Evolutionary conservation across 2,888 invertebrate genomes (phyloP), one percentile per base, ranked within the genome.

Genomic region (Leptothorax acervorum): DNA sequence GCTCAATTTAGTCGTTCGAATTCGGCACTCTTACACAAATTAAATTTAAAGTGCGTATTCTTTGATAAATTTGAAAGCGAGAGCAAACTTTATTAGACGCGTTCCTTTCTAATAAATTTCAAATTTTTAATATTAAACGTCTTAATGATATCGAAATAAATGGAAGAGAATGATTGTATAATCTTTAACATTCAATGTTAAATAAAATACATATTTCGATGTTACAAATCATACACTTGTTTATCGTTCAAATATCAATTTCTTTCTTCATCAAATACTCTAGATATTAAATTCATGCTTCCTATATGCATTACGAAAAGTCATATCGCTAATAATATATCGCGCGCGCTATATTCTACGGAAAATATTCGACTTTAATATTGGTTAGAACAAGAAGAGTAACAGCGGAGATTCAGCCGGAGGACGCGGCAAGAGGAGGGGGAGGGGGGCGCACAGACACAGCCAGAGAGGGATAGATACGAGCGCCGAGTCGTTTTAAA

Each of bases 401-500:
- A 23, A 60, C n/a, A 11, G 5, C n/a, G 11, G n/a, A 23, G n/a
- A 60, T 48, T 18, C 48, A 60, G 11, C n/a, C 60, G n/a, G n/a
- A 3, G 51, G 48, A 53, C 28, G 35, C 18, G 35, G 35, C 60
- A 23, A 35, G 45, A n/a, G 18, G 35, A 1, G 15, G 6, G 65
- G 15, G n/a, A 23, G 3, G 11, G 12, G 55, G 11, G n/a, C 51
- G 35, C 15, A n/a, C 63, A 55, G 55, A 66, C 12, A 48, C 39
- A 51, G 39, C 15, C 42, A n/a, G 23, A 62, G 68, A 78, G 42
- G 60, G 45, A 6, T 18, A 6, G 57, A 70, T 51, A 81, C 8
- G 42, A 51, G 68, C 42, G 76, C 42, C 23, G 78, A 79, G 71
- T 79, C 62, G 75, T 84, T 89, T 87, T 66, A 82, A 73, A 86